Evolutionary conservation across 2,888 invertebrate species (phyloP), one percentile per base, ranked within the genome.

Genomic region (Phragmatobia fuliginosa): DNA sequence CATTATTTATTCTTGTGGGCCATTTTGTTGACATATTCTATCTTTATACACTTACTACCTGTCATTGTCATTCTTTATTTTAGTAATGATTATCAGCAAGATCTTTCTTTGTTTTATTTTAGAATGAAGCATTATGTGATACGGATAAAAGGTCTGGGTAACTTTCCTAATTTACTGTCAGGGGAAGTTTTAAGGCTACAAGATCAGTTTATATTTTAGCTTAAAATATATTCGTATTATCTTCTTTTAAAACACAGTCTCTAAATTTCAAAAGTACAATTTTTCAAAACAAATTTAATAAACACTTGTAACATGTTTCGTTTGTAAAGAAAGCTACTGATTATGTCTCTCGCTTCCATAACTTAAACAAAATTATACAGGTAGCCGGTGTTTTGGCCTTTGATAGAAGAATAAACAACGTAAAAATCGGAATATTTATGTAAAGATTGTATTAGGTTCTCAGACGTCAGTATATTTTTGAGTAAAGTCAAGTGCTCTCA

Each of bases 381-480:
- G 36, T 62, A 52, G n/a, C 52, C 61, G n/a, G 62, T 62, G 62
- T 56, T 52, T 38, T 52, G 36, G 28, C 62, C n/a, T 67, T 62
- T 67, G 67, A 67, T 38, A 58, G n/a, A 56, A 33, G 56, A 62
- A 67, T 62, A 62, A 62, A 67, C 67, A 38, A 62, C 14, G 62
- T 32, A 62, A 58, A 52, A 58, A 67, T 61, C 52, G 52, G 28
- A 49, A 49, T 49, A 63, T 63, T 62, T 62, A 38, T 36, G 49
- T 52, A n/a, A 62, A 62, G 36, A 41, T 67, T 62, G 38, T 62
- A 62, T 62, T 62, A 62, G 38, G 32, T 62, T 62, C 25, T 56
- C 56, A 67, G 56, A 38, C 49, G 62, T 62, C 56, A 32, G 62
- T 62, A 52, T 25, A 62, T 67, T 67, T 67, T 62, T 56, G 62